Evolutionary conservation across 2,888 invertebrate species (phyloP).

Genomic region (Leptothorax acervorum): DNA sequence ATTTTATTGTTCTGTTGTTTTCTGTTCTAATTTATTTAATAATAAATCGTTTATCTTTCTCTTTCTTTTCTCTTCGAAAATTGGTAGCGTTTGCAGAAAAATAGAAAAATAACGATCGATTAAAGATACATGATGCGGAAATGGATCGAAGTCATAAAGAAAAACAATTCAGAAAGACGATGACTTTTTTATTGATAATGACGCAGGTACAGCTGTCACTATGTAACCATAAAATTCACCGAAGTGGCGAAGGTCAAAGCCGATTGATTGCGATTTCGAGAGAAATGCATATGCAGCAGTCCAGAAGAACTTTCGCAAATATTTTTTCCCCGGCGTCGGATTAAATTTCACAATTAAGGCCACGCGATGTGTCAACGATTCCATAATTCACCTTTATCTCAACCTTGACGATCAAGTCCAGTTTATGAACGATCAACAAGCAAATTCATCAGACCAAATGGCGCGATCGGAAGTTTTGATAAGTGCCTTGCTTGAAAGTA

Average conservation of each 20-base stretch:
- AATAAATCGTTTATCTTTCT: background rate
- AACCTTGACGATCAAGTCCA: slow-evolving; percentile 8
- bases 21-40: background rate
- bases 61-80: background rate
- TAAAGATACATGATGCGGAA: background rate
- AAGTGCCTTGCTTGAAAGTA: slow-evolving; percentile 18
- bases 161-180: background rate
- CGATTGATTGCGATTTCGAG: background rate
- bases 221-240: background rate
- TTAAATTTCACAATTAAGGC: slow-evolving; percentile 17
- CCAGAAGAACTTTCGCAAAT: background rate
- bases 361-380: slow-evolving; percentile 1
- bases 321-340: slow-evolving; percentile 5
- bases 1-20: background rate
- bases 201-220: background rate
- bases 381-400: slow-evolving; percentile 22
- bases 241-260: slow-evolving; percentile 10
- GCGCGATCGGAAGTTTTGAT: slow-evolving; percentile 4
- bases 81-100: background rate
- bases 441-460: slow-evolving; percentile 21
- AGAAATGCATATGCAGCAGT: background rate
- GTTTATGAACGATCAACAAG: slow-evolving; percentile 10
- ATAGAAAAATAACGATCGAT: background rate
- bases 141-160: background rate
- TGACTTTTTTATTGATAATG: slow-evolving; percentile 28